Base-by-base conservation (phyloP, 1,140 invertebrate genomes). In the Lepidostoma basale region DNA sequence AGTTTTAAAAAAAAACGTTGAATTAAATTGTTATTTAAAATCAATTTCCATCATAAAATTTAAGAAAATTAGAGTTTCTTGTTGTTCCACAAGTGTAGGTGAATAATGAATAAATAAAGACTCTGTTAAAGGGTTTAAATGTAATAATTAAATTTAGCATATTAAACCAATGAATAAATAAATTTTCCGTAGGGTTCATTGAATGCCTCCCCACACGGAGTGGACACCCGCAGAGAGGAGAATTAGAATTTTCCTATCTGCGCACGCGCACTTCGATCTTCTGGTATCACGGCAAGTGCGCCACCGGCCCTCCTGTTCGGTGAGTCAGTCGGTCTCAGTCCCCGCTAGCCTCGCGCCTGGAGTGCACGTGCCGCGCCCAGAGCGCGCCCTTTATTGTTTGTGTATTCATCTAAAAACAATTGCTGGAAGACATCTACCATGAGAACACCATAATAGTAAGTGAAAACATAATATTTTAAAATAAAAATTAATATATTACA, bases 81-180 rank as follows among this genome's bases (percentile, higher is more conserved):
- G n/a, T n/a, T n/a, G n/a, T n/a, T n/a, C n/a, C n/a, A n/a, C n/a
- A n/a, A n/a, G n/a, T n/a, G n/a, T n/a, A n/a, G n/a, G n/a, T n/a
- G n/a, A n/a, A n/a, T n/a, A n/a, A n/a, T n/a, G n/a, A n/a, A n/a
- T n/a, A n/a, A n/a, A n/a, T n/a, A n/a, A n/a, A n/a, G n/a, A n/a
- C n/a, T n/a, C n/a, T n/a, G n/a, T n/a, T n/a, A n/a, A n/a, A n/a
- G n/a, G n/a, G n/a, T n/a, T n/a, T n/a, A n/a, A n/a, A n/a, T n/a
- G n/a, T n/a, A n/a, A n/a, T n/a, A n/a, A n/a, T n/a, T n/a, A n/a
- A n/a, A n/a, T n/a, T n/a, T n/a, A n/a, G n/a, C n/a, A n/a, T n/a
- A n/a, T n/a, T n/a, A n/a, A n/a, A n/a, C n/a, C n/a, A n/a, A n/a
- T 49, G 20, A 49, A 49, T 49, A 49, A 49, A 49, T 18, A 49